Conservation (phyloP, 1,140 invertebrate species). For the Caerostris extrusa region DNA sequence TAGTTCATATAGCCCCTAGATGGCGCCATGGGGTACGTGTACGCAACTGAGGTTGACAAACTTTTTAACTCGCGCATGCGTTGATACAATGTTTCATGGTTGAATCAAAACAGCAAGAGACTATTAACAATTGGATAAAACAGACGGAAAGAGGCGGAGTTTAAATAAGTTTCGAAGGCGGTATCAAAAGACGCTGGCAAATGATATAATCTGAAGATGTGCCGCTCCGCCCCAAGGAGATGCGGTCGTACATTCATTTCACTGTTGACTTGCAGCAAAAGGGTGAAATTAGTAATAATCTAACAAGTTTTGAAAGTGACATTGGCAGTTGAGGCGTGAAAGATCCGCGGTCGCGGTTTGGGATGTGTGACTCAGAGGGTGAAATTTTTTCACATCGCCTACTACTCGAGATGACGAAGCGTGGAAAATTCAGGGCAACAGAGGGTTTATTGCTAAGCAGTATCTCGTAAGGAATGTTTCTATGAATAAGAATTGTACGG, state of each 20-base stretch:
- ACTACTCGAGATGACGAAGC: constrained; percentile 15
- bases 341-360: constrained; percentile 31
- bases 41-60: background rate
- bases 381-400: background rate
- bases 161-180: constrained; percentile 67
- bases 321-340: constrained; percentile 62
- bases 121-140: constrained; percentile 75
- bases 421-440: background rate
- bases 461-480: no score
- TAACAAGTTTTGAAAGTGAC: constrained; percentile 19
- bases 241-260: constrained; percentile 3
- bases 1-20: background rate
- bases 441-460: background rate
- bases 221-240: constrained; percentile 54
- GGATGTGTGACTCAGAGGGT: constrained; percentile 28
- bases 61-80: constrained; percentile 68
- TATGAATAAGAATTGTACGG: no score
- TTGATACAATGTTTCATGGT: constrained; percentile 67
- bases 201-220: constrained; percentile 59
- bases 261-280: background rate
- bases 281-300: constrained; percentile 46
- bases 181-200: constrained; percentile 55
- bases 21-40: constrained; percentile 24
- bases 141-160: constrained; percentile 72
- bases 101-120: constrained; percentile 51